Percentiles rank a stretch among this genome's conserved stretches.
Conservation (phyloP, 2,113 vertebrate genomes). For the Zosterops japonicus region DNA sequence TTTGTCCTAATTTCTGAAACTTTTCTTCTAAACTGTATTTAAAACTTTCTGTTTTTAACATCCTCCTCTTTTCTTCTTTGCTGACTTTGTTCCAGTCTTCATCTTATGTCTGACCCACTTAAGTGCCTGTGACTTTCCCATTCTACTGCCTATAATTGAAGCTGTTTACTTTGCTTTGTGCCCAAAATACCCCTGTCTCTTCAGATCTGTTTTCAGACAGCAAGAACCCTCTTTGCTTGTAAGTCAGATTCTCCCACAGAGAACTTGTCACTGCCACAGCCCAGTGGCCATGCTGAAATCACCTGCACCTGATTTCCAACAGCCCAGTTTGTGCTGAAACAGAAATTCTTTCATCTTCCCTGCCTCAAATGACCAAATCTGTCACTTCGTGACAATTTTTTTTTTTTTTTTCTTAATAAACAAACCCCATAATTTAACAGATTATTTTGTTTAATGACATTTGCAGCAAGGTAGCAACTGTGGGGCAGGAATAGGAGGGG, state of each 20-base stretch:
- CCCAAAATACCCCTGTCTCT: slow-evolving; percentile 5
- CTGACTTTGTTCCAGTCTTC: slow-evolving; percentile 39
- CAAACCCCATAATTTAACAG: not conserved
- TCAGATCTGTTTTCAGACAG: slow-evolving; percentile 39
- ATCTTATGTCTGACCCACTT: slow-evolving; percentile 30
- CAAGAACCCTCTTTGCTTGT: not conserved
- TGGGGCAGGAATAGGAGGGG: not conserved
- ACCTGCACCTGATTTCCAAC: rapidly evolving
- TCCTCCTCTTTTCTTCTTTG: slow-evolving; percentile 14
- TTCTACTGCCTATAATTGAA: slow-evolving; percentile 32
- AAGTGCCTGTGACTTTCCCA: slow-evolving; percentile 38
- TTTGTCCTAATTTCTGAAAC: not conserved
- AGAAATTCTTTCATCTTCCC: not conserved
- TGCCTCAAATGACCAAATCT: not conserved
- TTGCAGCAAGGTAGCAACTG: not conserved
- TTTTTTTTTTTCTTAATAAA: not conserved
- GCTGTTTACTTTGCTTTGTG: slow-evolving; percentile 41
- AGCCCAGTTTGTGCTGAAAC: not conserved
- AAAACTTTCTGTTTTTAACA: slow-evolving; percentile 7
- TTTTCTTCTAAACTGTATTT: not conserved
- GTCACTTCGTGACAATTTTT: not conserved
- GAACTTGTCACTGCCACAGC: not conserved
- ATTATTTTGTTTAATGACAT: not conserved
- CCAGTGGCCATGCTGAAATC: not conserved
- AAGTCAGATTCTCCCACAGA: not conserved